A percentile compares a stretch with the other conserved stretches of the same genome.
Evolutionary conservation across 2,888 invertebrate genomes (phyloP).

Genomic region (Macaria notata): DNA sequence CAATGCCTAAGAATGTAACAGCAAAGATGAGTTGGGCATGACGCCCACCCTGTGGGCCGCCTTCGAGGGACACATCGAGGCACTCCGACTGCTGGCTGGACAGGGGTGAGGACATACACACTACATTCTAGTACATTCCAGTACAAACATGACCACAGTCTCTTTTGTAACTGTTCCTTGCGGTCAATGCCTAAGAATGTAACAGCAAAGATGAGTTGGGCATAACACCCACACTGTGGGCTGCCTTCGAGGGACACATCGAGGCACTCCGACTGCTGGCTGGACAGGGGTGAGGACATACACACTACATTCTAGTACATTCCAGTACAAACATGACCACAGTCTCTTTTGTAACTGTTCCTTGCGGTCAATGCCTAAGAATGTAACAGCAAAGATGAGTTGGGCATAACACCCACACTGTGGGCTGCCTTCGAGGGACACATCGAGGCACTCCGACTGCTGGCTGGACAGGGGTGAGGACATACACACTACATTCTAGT

Average conservation of each 20-base stretch:
- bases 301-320: no score
- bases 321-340: no score
- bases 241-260: constrained; percentile 95
- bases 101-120: constrained; percentile 69
- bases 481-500: no score
- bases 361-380: no score
- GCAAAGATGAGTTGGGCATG: constrained; percentile 97
- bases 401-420: constrained; percentile 97
- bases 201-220: constrained; percentile 96
- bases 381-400: constrained; percentile 95
- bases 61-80: constrained; percentile 95
- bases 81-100: constrained; percentile 92
- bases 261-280: constrained; percentile 94
- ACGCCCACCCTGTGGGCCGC: constrained; percentile 98
- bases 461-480: constrained; percentile 88
- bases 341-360: no score
- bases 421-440: constrained; percentile 98
- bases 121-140: no score
- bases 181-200: no score
- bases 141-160: no score
- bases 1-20: constrained; percentile 96
- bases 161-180: no score
- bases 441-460: constrained; percentile 92
- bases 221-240: constrained; percentile 98
- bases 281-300: constrained; percentile 82